A percentile compares a stretch with the other conserved stretches of the same genome.
Conservation (phyloP, 1,140 invertebrate species). For the Magallana gigas region DNA sequence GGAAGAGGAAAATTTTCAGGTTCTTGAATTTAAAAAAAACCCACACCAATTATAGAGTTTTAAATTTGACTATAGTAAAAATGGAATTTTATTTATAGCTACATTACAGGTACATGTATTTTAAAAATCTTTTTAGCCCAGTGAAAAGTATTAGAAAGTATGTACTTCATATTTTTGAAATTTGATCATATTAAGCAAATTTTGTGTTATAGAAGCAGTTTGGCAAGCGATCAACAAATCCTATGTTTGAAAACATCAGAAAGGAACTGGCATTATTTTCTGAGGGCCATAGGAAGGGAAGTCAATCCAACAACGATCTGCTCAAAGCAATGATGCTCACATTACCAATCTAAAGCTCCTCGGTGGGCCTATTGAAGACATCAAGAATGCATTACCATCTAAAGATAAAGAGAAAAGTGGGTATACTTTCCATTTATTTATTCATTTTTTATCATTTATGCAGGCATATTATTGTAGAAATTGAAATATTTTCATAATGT, state of each 20-base stretch:
- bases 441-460: neutral
- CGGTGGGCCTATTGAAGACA: constrained; percentile 87
- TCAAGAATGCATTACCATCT: constrained; percentile 89
- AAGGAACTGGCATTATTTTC: constrained; percentile 92
- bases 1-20: constrained; percentile 87
- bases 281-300: constrained; percentile 92
- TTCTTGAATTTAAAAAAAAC: constrained; percentile 43
- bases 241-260: constrained; percentile 90
- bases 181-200: neutral
- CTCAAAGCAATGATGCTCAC: constrained; percentile 94
- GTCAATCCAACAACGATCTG: constrained; percentile 93
- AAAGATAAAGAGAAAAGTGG: constrained; percentile 79
- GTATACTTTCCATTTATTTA: constrained; percentile 6
- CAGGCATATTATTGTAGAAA: neutral
- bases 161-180: too few relatives aligned
- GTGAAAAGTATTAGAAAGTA: too few relatives aligned
- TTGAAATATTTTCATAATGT: neutral
- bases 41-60: too few relatives aligned
- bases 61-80: neutral
- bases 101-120: too few relatives aligned
- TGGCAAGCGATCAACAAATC: constrained; percentile 90
- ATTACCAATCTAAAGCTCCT: constrained; percentile 92
- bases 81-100: too few relatives aligned
- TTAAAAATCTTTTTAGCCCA: too few relatives aligned
- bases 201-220: constrained; percentile 82